phyloP scores from a whole-genome alignment of 2,888 invertebrate genomes.

The Pristionchus maxplancki region DNA sequence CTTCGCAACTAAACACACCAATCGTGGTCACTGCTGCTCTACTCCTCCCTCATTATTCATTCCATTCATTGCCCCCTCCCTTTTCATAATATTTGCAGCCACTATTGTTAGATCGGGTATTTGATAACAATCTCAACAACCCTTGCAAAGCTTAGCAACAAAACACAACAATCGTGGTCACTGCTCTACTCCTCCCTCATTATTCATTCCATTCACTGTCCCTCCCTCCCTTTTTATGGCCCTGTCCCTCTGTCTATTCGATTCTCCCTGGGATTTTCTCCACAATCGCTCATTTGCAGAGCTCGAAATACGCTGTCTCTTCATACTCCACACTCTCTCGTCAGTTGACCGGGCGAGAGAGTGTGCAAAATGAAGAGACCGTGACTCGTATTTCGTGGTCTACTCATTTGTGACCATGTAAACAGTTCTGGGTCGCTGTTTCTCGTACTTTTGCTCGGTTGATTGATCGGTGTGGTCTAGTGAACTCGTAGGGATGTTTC shows the following conservation, averaged over 20 bases:
- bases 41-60: conserved; percentile 26
- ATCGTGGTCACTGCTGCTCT: not conserved
- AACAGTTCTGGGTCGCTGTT: not conserved
- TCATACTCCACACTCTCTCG: too few relatives aligned
- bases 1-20: not conserved
- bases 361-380: too few relatives aligned
- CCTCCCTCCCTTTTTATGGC: conserved; percentile 26
- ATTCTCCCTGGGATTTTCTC: not conserved
- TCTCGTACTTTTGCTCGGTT: not conserved
- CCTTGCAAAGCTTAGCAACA: not conserved
- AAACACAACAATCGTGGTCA: not conserved
- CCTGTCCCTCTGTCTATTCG: not conserved
- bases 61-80: conserved; percentile 15
- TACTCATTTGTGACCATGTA: not conserved
- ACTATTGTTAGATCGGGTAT: too few relatives aligned
- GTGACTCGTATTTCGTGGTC: too few relatives aligned
- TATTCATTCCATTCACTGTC: conserved; percentile 43
- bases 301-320: too few relatives aligned
- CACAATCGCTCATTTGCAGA: too few relatives aligned
- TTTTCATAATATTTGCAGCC: too few relatives aligned
- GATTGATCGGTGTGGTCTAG: not conserved
- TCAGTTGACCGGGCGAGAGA: too few relatives aligned
- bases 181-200: not conserved
- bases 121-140: not conserved
- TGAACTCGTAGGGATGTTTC: not conserved